Base-by-base conservation (phyloP, 2,888 invertebrate genomes). In the Pycnomerus fuliginosus region DNA sequence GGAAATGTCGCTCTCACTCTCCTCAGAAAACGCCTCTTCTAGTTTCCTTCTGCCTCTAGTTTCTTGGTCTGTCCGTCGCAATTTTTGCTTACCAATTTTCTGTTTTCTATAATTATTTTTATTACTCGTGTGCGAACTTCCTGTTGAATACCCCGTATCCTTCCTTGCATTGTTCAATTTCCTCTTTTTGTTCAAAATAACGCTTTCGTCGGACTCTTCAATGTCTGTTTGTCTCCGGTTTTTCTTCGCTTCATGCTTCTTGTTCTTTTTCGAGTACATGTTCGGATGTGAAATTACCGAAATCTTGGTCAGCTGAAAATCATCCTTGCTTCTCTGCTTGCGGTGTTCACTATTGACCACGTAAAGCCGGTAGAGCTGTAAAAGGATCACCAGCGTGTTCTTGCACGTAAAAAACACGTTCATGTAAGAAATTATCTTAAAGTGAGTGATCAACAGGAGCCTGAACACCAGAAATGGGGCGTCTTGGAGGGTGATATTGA, bases 391-490 rank as follows among this genome's bases (percentile, higher is more conserved):
- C 69, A 92, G 72, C 0, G 87, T 87, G 62, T 90, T 92, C 73
- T 92, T 89, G 73, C 92, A 93, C 0, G 94, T 94, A 74, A 96
- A 96, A 74, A 96, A 96, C 12, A 95, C 89, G 69, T 95, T 95
- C 85, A 94, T 94, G 64, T 96, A 94, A 61, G 89, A 93, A 53
- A 93, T 86, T 16, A 95, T 90, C 53, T 84, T 81, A 69, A 90
- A 94, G 61, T 91, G 87, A 5, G 87, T 80, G 45, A 96, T 93
- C 28, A 96, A 84, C 16, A 93, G 78, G 2, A 95, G 77, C 1
- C 94, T 75, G 66, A 94, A 90, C 0, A 88, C 87, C 3, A 94
- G 73, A 70, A 93, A 94, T 0, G 94, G 92, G 0, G 88, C 90
- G 64, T 94, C 93, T 69, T 88, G 85, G 0, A 94, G 77, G 0